Conservation (phyloP, 2,888 invertebrate genomes). For the Drosophila aldrichi region DNA sequence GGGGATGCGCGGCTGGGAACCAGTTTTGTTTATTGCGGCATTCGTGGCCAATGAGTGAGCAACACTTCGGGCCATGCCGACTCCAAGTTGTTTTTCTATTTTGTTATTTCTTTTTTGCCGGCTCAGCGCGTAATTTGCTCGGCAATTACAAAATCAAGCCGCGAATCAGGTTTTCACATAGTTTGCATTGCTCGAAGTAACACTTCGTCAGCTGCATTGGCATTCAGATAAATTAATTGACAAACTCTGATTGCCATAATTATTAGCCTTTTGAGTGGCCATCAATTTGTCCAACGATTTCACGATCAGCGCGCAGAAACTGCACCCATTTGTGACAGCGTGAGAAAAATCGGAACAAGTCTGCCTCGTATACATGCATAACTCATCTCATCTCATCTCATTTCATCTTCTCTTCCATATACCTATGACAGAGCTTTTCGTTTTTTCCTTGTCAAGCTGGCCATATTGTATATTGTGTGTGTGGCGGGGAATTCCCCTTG, state of each 20-base stretch:
- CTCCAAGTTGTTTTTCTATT: constrained; percentile 8
- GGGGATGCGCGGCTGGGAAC: constrained; percentile 12
- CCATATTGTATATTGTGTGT: neutral
- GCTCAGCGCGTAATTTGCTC: constrained; percentile 56
- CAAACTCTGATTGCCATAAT: constrained; percentile 67
- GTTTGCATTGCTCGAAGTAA: constrained; percentile 50
- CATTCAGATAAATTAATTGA: constrained; percentile 63
- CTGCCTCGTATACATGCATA: neutral
- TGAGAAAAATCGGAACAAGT: constrained; percentile 27
- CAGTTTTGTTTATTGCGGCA: constrained; percentile 29
- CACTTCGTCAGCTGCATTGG: constrained; percentile 49
- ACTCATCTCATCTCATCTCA: neutral
- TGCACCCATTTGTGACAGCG: constrained; percentile 29
- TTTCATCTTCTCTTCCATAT: no score
- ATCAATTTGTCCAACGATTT: constrained; percentile 67
- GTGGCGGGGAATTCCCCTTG: constrained; percentile 11
- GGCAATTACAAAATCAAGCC: constrained; percentile 69
- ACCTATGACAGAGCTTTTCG: no score
- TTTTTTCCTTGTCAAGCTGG: neutral
- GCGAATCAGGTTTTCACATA: constrained; percentile 42
- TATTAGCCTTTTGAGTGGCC: constrained; percentile 52
- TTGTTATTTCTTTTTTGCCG: constrained; percentile 14
- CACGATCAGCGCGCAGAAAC: constrained; percentile 22
- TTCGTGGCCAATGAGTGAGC: constrained; percentile 42
- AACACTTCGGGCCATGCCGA: constrained; percentile 17